Base-by-base conservation (phyloP, 2,113 vertebrate species). In the Reinhardtius hippoglossoides region DNA sequence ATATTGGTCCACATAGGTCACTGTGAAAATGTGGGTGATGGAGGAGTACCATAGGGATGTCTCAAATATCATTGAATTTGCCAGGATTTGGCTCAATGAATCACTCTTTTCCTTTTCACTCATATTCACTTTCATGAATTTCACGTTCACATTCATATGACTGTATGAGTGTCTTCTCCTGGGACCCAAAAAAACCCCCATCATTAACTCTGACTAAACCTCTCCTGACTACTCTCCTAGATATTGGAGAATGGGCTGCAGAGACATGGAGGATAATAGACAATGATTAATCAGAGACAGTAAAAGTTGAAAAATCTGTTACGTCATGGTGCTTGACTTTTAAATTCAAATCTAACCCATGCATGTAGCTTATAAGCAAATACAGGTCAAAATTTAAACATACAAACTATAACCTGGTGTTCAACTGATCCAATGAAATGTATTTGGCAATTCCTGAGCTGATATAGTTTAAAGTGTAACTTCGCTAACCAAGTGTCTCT, bases 181-280 rank as follows among this genome's bases (percentile, higher is more conserved):
- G 66, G 59, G 83, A 71, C 62, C 50, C 23, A 40, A 63, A 44
- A 70, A 88, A 78, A 87, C 73, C 65, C 59, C 65, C 59, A 82
- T 37, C 13, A 42, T 59, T 55, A 44, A 44, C 9, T 75, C 52
- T 35, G 69, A 60, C 31, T 70, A 40, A 80, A 67, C 67, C 76
- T 35, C 58, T 59, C 42, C 50, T 64, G 74, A 74, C 74, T 83
- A 61, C 9, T 31, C 37, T 81, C 42, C 40, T 76, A 66, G 55
- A 72, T 50, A 44, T 57, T 72, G 10, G 66, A 76, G 65, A 57
- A 77, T 69, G 35, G 40, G 18, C 14, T 62, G 31, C 44, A 48
- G 26, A 57, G 24, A 14, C 16, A 35, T 13, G 6, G 31, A 20
- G 46, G 26, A 76, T 54, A 23, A 64, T 55, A 24, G n/a, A 24